Evolutionary conservation across 2,797 vertebrate species (phyloP), one percentile per base, ranked within the genome.

Genomic region (Sardinella longiceps): DNA sequence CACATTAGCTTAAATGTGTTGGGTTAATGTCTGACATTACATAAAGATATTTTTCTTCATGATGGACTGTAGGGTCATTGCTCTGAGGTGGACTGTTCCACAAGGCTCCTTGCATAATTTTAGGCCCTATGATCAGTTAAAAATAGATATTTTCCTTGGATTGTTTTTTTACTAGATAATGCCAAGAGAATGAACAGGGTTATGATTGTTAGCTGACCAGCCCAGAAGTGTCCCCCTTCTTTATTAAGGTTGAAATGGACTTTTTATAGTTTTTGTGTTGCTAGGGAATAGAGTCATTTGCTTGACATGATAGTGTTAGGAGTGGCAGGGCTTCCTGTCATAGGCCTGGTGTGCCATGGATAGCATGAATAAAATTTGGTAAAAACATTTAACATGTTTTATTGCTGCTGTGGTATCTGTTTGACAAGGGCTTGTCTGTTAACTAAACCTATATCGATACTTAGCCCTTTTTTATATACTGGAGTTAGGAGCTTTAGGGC

Each of bases 371-470:
- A 85, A 87, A 85, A 82, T 74, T 87, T 81, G 45, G 80, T 9
- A 58, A 63, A 80, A 84, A 86, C 86, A 86, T 88, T 80, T 88
- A 81, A 25, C 82, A 43, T 56, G 74, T 81, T 88, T 87, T 87
- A 88, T 86, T 84, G 88, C 45, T 84, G 39, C 58, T 84, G 20
- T 50, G 46, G 50, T 28, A 81, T 43, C 81, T 80, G 1, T 70
- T 37, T 48, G 43, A 33, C 15, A 37, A 28, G 33, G 33, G 33
- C 48, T 39, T n/a, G 23, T 12, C 74, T 60, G 14, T 56, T 37
- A 12, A 4, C 43, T 43, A 43, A 43, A 43, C 43, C 43, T 43
- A 43, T 43, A 43, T 7, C 43, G 4, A 43, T 43, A 43, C 43
- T 43, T 43, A 43, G 43, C 43, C 43, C 43, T 43, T 7, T 28